Evolutionary conservation across 2,888 invertebrate genomes (phyloP).

Genomic region (Drosophila nr. perissopoda): DNA sequence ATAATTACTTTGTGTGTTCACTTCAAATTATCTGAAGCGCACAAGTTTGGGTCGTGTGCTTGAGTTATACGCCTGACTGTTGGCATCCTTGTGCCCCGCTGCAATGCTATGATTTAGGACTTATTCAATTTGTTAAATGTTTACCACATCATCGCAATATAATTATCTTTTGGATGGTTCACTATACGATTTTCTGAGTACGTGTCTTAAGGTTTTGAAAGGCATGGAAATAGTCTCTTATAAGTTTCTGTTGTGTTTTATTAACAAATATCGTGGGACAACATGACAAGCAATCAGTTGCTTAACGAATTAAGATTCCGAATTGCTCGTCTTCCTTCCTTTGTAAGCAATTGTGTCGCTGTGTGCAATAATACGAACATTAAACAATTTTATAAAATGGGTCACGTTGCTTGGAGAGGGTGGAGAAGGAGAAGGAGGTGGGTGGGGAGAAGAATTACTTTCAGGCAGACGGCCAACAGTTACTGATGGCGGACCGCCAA

Average conservation of each 20-base stretch:
- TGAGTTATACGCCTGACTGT: slow-evolving; percentile 16
- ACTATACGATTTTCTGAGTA: not conserved
- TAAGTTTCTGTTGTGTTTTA: slow-evolving; percentile 1
- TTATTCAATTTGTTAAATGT: slow-evolving; percentile 60
- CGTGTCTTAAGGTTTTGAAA: not conserved
- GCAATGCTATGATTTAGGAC: slow-evolving; percentile 43
- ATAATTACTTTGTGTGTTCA: slow-evolving; percentile 77
- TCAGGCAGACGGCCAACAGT: slow-evolving; percentile 39
- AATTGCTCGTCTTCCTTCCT: not conserved
- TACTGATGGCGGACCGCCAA: slow-evolving; percentile 74
- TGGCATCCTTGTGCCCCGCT: not conserved
- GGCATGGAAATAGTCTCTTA: not conserved
- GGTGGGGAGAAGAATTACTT: slow-evolving; percentile 11
- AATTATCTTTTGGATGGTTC: slow-evolving; percentile 34
- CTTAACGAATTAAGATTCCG: slow-evolving; percentile 37
- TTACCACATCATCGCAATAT: slow-evolving; percentile 54
- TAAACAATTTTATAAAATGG: slow-evolving; percentile 74
- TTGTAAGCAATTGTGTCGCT: slow-evolving; percentile 38
- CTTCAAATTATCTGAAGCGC: slow-evolving; percentile 61
- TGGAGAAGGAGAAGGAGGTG: not conserved
- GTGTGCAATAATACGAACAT: slow-evolving; percentile 73
- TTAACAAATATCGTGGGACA: not conserved
- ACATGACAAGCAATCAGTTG: slow-evolving; percentile 53
- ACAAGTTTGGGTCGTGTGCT: slow-evolving; percentile 44
- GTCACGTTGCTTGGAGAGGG: slow-evolving; percentile 60